phyloP scores from a whole-genome alignment of 2,113 vertebrate species.

The Oostethus manadensis region DNA sequence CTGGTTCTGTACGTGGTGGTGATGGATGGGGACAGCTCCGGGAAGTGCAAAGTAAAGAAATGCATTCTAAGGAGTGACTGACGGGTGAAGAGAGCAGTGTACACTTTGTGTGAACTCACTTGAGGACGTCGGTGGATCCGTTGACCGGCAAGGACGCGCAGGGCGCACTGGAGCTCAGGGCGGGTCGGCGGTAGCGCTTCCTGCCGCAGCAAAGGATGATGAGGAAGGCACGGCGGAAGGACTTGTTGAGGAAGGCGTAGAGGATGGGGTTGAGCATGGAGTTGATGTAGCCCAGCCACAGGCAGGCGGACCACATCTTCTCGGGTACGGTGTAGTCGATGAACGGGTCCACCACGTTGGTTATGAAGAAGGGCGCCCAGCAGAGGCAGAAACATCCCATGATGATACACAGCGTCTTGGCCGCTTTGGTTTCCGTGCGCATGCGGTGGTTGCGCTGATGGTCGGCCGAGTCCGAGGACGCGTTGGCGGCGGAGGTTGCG shows the following conservation, averaged over 20 bases:
- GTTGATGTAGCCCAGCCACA: slow-evolving; percentile 99
- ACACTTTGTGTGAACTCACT: slow-evolving; percentile 63
- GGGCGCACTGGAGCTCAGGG: slow-evolving; percentile 77
- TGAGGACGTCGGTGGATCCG: slow-evolving; percentile 91
- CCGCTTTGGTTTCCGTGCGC: slow-evolving; percentile 94
- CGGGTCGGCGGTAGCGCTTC: slow-evolving; percentile 85
- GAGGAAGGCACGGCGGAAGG: slow-evolving; percentile 98
- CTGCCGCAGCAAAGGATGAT: slow-evolving; percentile 96
- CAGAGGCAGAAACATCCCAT: slow-evolving; percentile 99
- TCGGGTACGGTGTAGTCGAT: slow-evolving; percentile 87
- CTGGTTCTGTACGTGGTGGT: too few species aligned
- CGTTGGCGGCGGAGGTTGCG: background rate
- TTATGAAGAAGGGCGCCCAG: slow-evolving; percentile 97
- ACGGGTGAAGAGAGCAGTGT: too few species aligned
- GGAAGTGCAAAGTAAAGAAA: too few species aligned
- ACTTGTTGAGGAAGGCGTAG: slow-evolving; percentile 98
- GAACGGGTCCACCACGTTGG: slow-evolving; percentile 96
- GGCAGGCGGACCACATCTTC: slow-evolving; percentile 90
- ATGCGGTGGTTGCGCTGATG: slow-evolving; percentile 91
- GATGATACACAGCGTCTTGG: slow-evolving; percentile 96
- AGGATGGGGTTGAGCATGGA: slow-evolving; percentile 98
- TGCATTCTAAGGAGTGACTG: too few species aligned
- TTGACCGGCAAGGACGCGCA: slow-evolving; percentile 92
- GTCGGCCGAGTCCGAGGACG: slow-evolving; percentile 69
- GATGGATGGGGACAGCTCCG: too few species aligned